A percentile compares a stretch with the other conserved stretches of the same genome.
Conservation (phyloP, 2,113 vertebrate genomes). For the Antechinus stuartii region DNA sequence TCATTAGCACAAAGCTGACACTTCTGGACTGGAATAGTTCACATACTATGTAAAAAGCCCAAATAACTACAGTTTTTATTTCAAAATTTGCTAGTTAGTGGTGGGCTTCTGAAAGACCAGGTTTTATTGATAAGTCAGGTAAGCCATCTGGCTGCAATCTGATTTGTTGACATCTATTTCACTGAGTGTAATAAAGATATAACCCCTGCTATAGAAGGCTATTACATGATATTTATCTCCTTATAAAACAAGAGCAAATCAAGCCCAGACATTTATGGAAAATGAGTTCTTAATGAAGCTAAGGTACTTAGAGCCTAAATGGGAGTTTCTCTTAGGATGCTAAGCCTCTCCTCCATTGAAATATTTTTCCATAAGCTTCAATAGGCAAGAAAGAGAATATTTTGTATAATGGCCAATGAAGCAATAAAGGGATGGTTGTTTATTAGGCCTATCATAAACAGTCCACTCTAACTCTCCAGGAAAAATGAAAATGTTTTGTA, state of each 20-base stretch:
- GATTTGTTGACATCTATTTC: conserved; percentile 83
- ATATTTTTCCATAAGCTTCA: conserved; percentile 78
- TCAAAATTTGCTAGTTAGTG: conserved; percentile 78
- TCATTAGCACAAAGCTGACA: neutral
- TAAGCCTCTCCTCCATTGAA: conserved; percentile 77
- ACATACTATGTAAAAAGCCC: conserved; percentile 11
- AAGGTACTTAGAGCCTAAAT: conserved; percentile 83
- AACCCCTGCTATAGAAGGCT: conserved; percentile 85
- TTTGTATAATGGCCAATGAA: conserved; percentile 71
- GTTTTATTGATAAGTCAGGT: conserved; percentile 85
- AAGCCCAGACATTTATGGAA: conserved; percentile 82
- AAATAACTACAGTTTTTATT: conserved; percentile 59
- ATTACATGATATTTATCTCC: conserved; percentile 85
- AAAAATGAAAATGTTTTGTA: conserved; percentile 62
- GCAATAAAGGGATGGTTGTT: conserved; percentile 64
- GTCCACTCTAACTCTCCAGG: conserved; percentile 40
- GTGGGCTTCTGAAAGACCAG: conserved; percentile 82
- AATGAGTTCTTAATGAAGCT: conserved; percentile 85
- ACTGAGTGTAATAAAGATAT: conserved; percentile 85
- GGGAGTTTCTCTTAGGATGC: conserved; percentile 81
- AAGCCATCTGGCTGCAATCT: conserved; percentile 86
- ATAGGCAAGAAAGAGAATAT: conserved; percentile 73
- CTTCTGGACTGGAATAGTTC: neutral
- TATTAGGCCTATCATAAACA: conserved; percentile 65
- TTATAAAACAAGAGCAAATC: conserved; percentile 83